These are phyloP conservation scores for Accipiter cooperii DNA, from an alignment of 2,113 vertebrate genomes.

Conservation along the genomic window DNA sequence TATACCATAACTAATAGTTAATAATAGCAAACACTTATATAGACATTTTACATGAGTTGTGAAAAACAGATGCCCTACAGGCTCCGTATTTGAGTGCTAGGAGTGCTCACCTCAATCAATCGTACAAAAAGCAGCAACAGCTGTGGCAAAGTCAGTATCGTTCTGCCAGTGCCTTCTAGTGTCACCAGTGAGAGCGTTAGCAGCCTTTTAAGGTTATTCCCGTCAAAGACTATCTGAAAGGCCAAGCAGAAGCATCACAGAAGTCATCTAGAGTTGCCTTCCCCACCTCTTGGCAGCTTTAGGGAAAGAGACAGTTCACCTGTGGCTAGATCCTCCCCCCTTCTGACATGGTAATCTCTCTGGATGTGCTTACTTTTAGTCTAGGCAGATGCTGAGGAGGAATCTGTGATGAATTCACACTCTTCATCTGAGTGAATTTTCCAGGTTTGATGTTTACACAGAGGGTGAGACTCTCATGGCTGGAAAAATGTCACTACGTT, in stretches of 20 bases:
- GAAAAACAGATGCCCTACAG: neutral
- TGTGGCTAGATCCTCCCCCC: neutral
- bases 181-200: neutral
- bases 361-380: neutral
- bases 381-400: neutral
- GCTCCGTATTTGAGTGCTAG: neutral
- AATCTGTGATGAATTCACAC: neutral
- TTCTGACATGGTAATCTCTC: neutral
- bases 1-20: neutral
- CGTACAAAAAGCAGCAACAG: neutral
- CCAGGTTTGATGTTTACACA: neutral
- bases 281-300: neutral
- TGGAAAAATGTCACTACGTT: neutral
- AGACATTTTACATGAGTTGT: neutral
- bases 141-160: neutral
- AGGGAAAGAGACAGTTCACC: neutral
- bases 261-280: neutral
- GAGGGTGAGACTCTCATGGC: neutral
- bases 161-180: neutral
- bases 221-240: neutral
- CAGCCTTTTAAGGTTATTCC: neutral
- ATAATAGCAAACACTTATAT: neutral
- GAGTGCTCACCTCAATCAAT: neutral
- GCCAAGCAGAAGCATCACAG: neutral
- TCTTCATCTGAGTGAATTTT: neutral